A percentile compares a stretch with the other conserved stretches of the same genome.
Evolutionary conservation across 1,140 invertebrate genomes (phyloP).

Genomic region (Nephila pilipes): DNA sequence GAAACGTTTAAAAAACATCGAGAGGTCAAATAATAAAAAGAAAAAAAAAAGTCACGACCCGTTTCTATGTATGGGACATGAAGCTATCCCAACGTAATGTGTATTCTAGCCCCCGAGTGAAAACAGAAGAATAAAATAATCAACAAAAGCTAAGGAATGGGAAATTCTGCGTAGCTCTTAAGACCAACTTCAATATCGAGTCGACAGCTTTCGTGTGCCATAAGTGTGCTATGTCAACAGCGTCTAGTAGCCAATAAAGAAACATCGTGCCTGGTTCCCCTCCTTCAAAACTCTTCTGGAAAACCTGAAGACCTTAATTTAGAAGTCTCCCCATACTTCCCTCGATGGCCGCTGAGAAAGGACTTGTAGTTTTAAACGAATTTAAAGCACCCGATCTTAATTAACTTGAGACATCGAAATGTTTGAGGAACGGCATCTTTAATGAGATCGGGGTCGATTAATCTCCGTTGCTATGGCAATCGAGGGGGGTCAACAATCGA

Average conservation of each 20-base stretch:
- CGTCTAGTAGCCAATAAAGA: conserved; percentile 72
- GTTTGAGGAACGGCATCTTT: conserved; percentile 76
- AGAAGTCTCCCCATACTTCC: conserved; percentile 52
- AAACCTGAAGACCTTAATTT: conserved; percentile 67
- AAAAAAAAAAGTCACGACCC: background rate
- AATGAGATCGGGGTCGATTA: conserved; percentile 75
- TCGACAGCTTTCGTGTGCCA: conserved; percentile 74
- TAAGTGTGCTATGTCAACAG: conserved; percentile 75
- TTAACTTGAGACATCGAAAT: conserved; percentile 75
- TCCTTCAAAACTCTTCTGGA: conserved; percentile 57
- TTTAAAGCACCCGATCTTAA: conserved; percentile 77
- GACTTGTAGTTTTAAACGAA: conserved; percentile 72
- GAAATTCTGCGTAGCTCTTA: conserved; percentile 74
- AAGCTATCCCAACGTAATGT: conserved; percentile 57
- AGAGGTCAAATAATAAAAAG: background rate
- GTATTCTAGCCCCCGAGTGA: conserved; percentile 64
- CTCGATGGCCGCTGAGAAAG: conserved; percentile 49
- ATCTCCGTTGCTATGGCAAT: conserved; percentile 74
- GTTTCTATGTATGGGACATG: conserved; percentile 28
- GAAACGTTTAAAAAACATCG: conserved; percentile 20
- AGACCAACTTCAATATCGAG: conserved; percentile 74
- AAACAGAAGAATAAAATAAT: conserved; percentile 71
- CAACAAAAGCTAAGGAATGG: conserved; percentile 68
- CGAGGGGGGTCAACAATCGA: conserved; percentile 55
- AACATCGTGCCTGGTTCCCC: conserved; percentile 70